Base-by-base conservation (phyloP, 2,888 invertebrate species). In the Diploptera punctata region DNA sequence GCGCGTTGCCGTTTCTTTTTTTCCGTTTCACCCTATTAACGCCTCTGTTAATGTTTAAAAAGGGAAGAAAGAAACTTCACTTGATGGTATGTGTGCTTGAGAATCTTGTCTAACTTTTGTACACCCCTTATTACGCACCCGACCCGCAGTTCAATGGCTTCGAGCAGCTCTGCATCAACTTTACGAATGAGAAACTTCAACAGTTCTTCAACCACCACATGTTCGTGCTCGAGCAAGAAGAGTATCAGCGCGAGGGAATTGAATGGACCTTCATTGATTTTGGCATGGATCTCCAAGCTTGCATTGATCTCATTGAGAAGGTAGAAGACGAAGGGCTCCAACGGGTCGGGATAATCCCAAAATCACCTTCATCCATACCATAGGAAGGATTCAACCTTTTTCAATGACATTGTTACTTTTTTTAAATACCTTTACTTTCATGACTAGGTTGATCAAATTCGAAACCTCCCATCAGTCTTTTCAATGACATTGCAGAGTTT, bases 141-240 rank as follows among this genome's bases (percentile, higher is more conserved):
- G 62, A 52, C 49, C 74, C 85, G 85, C 88, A 91, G 90, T 90
- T 84, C 87, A 95, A 95, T 88, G 92, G 94, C 84, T 95, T 95
- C 88, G 94, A 95, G 87, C 95, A 95, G 87, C 88, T 95, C 82
- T 95, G 94, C 87, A 95, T 95, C 89, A 95, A 95, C 89, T 95
- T 94, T 87, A 95, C 95, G 83, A 95, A 95, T 85, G 95, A 95
- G 88, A 93, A 94, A 84, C 88, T 95, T 81, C 88, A 88, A 79
- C 95, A 95, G 86, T 95, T 95, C 90, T 95, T 95, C 91, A 95
- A 95, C 86, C 94, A 95, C 83, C 92, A 95, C 88, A 95, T 95
- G 95, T 95, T 95, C 86, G 93, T 95, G 78, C 89, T 95, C 82
- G 95, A 95, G 87, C 95, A 95, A 89, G 95, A 95, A 87, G 94